A percentile compares a stretch with the other conserved stretches of the same genome.
These are phyloP conservation scores for Myotis planiceps DNA, from an alignment of 2,797 vertebrate genomes.

Conservation along the genomic window DNA sequence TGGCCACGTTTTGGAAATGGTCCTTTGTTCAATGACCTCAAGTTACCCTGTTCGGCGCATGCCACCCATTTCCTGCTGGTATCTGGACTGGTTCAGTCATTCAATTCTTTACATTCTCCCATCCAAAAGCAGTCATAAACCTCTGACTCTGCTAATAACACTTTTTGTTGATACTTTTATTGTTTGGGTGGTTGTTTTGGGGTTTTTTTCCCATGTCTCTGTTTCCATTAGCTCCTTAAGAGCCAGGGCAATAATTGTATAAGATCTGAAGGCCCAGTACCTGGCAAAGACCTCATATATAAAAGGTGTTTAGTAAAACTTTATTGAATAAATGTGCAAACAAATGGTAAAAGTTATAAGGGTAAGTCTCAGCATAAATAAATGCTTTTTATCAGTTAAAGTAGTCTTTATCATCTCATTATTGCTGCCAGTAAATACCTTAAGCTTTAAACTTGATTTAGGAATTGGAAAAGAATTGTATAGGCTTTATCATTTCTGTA, in stretches of 20 bases:
- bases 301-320: constrained; percentile 39
- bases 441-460: constrained; percentile 58
- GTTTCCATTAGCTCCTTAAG: constrained; percentile 38
- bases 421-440: constrained; percentile 50
- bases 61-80: not conserved
- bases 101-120: not conserved
- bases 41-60: not conserved
- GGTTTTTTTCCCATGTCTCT: not conserved
- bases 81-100: not conserved
- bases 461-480: constrained; percentile 40
- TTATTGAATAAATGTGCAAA: constrained; percentile 42
- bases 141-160: not conserved
- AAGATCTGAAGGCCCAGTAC: not conserved
- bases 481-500: constrained; percentile 21
- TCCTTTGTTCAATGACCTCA: not conserved
- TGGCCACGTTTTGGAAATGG: not conserved
- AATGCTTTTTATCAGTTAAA: constrained; percentile 48
- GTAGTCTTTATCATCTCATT: not conserved
- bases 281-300: not conserved
- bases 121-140: not conserved
- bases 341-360: constrained; percentile 48
- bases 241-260: not conserved
- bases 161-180: not conserved
- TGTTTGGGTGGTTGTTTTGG: not conserved
- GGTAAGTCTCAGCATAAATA: constrained; percentile 43